These are phyloP conservation scores for Troilus luridus DNA, from an alignment of 2,888 invertebrate species.

Conservation along the genomic window DNA sequence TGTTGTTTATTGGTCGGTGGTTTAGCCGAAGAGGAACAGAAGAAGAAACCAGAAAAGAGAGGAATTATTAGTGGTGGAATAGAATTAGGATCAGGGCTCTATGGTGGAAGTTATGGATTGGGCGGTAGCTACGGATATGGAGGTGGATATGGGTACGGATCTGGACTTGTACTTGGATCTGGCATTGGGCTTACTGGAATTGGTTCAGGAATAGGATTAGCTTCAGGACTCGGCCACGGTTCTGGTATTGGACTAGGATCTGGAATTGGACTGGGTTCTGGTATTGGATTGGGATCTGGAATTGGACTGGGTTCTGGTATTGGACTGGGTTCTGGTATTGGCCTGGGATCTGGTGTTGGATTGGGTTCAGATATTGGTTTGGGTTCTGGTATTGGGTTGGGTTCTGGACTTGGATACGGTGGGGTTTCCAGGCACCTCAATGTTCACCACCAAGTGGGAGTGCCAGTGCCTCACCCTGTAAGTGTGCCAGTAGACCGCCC, in stretches of 20 bases:
- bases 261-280: constrained; percentile 34
- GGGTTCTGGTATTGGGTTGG: constrained; percentile 58
- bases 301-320: constrained; percentile 58
- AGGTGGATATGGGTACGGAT: neutral
- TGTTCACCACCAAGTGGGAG: constrained; percentile 63
- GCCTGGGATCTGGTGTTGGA: neutral
- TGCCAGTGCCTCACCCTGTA: constrained; percentile 65
- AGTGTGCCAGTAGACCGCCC: constrained; percentile 67
- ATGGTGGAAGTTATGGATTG: constrained; percentile 19
- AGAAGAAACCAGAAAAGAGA: constrained; percentile 45
- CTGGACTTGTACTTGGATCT: neutral
- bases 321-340: neutral
- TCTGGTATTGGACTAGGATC: neutral
- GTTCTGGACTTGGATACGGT: constrained; percentile 62
- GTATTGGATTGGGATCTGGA: constrained; percentile 29
- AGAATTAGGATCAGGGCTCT: neutral
- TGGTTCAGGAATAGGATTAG: neutral
- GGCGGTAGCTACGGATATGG: constrained; percentile 1
- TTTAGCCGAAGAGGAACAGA: constrained; percentile 42
- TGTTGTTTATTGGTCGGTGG: neutral
- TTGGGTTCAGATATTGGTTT: constrained; percentile 54
- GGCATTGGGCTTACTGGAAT: neutral
- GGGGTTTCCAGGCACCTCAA: constrained; percentile 58
- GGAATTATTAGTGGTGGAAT: constrained; percentile 23
- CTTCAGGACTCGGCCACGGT: constrained; percentile 34